Conservation (phyloP, 2,113 vertebrate species). For the Arothron firmamentum region DNA sequence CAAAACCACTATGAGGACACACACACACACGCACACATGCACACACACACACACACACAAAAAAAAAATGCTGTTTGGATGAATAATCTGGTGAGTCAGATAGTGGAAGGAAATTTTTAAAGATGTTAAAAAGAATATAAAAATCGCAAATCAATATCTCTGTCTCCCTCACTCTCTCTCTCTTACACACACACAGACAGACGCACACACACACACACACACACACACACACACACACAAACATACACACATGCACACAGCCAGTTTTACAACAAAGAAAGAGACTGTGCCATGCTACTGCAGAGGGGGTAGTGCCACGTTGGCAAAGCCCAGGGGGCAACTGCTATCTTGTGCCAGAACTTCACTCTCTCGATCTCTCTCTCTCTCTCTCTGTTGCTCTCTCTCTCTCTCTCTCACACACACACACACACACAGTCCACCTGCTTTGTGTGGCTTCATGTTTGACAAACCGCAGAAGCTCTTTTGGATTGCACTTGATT, state of each 20-base stretch:
- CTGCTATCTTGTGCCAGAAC: conserved; percentile 66
- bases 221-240: conserved; percentile 20
- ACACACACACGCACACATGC: conserved; percentile 7
- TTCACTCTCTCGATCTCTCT: conserved; percentile 23
- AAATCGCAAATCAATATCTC: no score
- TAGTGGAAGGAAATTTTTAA: no score
- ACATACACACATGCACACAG: conserved; percentile 14
- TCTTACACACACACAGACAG: conserved; percentile 21
- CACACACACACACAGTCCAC: conserved; percentile 35
- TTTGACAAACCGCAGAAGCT: conserved; percentile 18
- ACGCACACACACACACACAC: conserved; percentile 14
- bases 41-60: no score
- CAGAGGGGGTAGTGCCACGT: conserved; percentile 68
- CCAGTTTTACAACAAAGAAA: conserved; percentile 55
- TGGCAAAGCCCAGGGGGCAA: conserved; percentile 70
- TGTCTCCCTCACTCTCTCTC: neutral
- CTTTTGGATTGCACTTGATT: neutral
- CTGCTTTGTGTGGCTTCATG: conserved; percentile 55
- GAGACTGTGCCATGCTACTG: conserved; percentile 66
- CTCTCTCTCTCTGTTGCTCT: no score
- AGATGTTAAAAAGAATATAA: no score
- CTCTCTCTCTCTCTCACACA: conserved; percentile 4
- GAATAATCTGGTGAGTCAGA: no score
- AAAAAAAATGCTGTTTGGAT: neutral
- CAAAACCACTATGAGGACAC: conserved; percentile 57